phyloP scores from a whole-genome alignment of 2,797 vertebrate genomes.

The Mallotus villosus region DNA sequence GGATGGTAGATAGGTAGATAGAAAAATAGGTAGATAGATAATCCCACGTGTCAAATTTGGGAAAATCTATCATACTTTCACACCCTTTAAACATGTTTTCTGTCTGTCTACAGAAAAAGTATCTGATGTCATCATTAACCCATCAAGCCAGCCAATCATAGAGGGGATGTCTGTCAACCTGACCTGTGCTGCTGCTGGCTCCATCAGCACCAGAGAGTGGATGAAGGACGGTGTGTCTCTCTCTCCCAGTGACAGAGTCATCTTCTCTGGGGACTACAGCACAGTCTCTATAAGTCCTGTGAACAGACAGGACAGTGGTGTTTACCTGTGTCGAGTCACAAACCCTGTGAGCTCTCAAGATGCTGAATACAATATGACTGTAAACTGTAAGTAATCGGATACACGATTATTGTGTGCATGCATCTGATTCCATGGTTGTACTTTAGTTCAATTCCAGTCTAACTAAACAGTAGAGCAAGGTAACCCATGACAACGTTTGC shows the following conservation, averaged over 20 bases:
- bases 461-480: not conserved
- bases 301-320: constrained; percentile 46
- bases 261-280: constrained; percentile 27
- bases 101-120: constrained; percentile 44
- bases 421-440: not conserved
- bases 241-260: constrained; percentile 29
- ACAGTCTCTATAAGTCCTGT: constrained; percentile 47
- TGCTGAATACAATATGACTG: constrained; percentile 12
- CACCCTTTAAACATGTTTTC: not conserved
- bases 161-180: constrained; percentile 35
- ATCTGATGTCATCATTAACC: constrained; percentile 11
- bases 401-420: not conserved
- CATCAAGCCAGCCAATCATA: constrained; percentile 15
- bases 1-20: too few relatives aligned
- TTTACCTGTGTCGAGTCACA: constrained; percentile 50
- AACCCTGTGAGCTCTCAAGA: constrained; percentile 36
- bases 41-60: too few relatives aligned
- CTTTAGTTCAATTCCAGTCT: not conserved
- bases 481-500: too few relatives aligned
- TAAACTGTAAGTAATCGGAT: constrained; percentile 52
- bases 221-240: constrained; percentile 43
- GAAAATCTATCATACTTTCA: too few relatives aligned
- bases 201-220: constrained; percentile 47
- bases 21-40: too few relatives aligned
- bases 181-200: constrained; percentile 50